Base-by-base conservation (phyloP, 2,888 invertebrate species). In the Apoda limacodes region DNA sequence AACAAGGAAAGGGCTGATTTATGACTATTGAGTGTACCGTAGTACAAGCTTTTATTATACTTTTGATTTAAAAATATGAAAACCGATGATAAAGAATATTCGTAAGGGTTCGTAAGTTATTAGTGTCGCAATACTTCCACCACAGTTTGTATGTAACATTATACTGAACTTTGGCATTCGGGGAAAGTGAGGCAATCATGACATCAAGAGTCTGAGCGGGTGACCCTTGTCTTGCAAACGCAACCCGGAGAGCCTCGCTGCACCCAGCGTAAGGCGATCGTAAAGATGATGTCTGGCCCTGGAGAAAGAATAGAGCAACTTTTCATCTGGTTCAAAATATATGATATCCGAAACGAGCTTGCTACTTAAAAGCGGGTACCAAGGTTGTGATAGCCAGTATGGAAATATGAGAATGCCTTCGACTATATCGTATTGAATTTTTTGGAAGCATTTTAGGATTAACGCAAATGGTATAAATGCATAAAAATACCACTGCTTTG, bases 331-430 rank as follows among this genome's bases (percentile, higher is more conserved):
- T n/a, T n/a, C n/a, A n/a, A n/a, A n/a, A n/a, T n/a, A n/a, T 27
- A 40, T n/a, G 6, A 45, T 33, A 17, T 38, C 31, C 5, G 43
- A 41, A 5, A 9, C 25, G 3, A 35, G 9, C 14, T 45, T 12
- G 3, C 12, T 35, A 10, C 19, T 28, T 9, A 43, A 15, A 1
- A 43, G 19, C 1, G 48, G 49, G 12, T 28, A 48, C 50, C 46
- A 50, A 1, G 46, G 34, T 14, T 50, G 49, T 11, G 41, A 31
- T 5, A 43, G 40, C 45, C 46, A 48, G 3, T 37, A 25, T 1
- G 47, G 50, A 7, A 41, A 45, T 3, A 45, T 42, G 1, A 51
- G 12, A 3, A 49, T 42, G 4, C 48, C 48, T 3, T 13, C 25
- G 7, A 46, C 45, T 21, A 38, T 9, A 10, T 50, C 46, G 13